Base-by-base conservation (phyloP, 1,140 invertebrate genomes). In the Neodiprion lecontei region DNA sequence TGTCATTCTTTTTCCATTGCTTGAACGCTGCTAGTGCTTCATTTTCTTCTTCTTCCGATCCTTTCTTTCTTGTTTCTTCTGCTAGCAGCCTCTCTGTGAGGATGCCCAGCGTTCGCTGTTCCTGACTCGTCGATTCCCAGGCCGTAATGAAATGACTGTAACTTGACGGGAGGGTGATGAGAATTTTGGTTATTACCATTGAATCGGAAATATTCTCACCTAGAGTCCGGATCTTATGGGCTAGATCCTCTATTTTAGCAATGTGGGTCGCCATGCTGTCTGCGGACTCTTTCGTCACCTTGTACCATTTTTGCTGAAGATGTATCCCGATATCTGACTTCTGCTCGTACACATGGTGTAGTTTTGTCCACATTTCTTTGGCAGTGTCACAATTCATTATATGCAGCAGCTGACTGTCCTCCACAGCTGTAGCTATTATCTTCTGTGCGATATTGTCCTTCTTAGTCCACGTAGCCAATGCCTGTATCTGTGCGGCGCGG, bases 121-220 rank as follows among this genome's bases (percentile, higher is more conserved):
- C 76, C 17, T 74, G 74, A 10, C 76, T 73, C 0, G 78, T 77
- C 7, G 80, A 82, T 28, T 84, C 82, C 81, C 83, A 81, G 4
- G 77, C 79, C 72, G 77, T 76, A 49, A 73, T 72, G 70, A 79
- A 81, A 73, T 79, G 65, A 12, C 77, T 79, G 69, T 78, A 84
- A 28, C 75, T 70, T 11, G 78, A 79, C 48, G 83, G 83, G 10
- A 84, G 70, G 9, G 78, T 78, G 75, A 82, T 83, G 49, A 85
- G 71, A 40, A 84, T 76, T 76, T 83, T 85, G 12, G 82, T 81
- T 1, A 82, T 83, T 0, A 81, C 28, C 75, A 84, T 81, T 68
- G 79, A 79, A 3, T 82, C 78, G 3, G 73, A 77, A 1, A 85
- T 67, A 21, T 68, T 71, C 72, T 83, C 79, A 0, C 81, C 77